phyloP scores from a whole-genome alignment of 2,797 vertebrate genomes.

The Dallia pectoralis region DNA sequence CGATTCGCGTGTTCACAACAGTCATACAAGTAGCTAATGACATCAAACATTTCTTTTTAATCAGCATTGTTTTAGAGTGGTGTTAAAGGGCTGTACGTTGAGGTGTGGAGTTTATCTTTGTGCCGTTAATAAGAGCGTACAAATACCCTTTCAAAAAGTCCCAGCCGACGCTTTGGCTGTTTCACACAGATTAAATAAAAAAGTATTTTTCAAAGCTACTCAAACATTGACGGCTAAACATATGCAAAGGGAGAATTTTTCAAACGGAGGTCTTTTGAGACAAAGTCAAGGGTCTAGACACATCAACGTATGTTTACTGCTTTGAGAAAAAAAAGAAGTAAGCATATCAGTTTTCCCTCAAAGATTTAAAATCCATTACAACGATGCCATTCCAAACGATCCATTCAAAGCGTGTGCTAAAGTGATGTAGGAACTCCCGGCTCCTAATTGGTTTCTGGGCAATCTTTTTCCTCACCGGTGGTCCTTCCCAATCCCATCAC shows the following conservation, averaged over 20 bases:
- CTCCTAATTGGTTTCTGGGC: slow-evolving; percentile 61
- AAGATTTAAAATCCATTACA: too few relatives aligned
- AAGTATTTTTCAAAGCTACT: slow-evolving; percentile 29
- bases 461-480: slow-evolving; percentile 74
- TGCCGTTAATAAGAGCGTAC: slow-evolving; percentile 68
- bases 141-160: slow-evolving; percentile 60
- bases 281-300: not conserved
- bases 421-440: slow-evolving; percentile 60
- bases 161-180: slow-evolving; percentile 56
- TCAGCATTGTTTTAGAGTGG: slow-evolving; percentile 68
- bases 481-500: slow-evolving; percentile 59
- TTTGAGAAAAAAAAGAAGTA: not conserved
- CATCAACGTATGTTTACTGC: not conserved
- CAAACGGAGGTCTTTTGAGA: not conserved
- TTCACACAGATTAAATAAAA: slow-evolving; percentile 61
- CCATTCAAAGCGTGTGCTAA: slow-evolving; percentile 46
- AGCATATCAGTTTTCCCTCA: not conserved
- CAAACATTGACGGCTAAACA: slow-evolving; percentile 21
- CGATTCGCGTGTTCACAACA: slow-evolving; percentile 68
- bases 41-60: slow-evolving; percentile 71
- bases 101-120: slow-evolving; percentile 76
- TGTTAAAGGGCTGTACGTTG: slow-evolving; percentile 76
- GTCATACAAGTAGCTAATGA: slow-evolving; percentile 56
- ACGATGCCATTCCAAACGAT: not conserved
- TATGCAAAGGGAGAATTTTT: not conserved